Conservation (phyloP, 2,888 invertebrate species). For the Erannis defoliaria region DNA sequence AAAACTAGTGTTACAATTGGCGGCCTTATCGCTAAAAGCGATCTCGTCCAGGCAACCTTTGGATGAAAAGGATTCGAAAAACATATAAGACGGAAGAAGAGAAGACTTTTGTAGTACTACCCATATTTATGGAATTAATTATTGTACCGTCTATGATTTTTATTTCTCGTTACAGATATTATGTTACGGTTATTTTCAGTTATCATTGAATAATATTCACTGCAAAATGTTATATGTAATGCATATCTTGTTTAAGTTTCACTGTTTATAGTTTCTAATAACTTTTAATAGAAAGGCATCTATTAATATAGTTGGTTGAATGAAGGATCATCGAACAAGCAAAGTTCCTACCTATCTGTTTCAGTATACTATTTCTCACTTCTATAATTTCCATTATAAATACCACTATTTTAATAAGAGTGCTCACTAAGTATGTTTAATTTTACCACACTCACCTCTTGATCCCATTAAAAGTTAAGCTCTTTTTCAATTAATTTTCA, state of each 20-base stretch:
- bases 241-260: constrained; percentile 13
- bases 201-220: background rate
- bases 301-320: no score
- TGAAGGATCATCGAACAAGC: constrained; percentile 5
- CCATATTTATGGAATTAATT: no score
- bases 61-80: no score
- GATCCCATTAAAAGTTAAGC: background rate
- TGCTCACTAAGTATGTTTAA: background rate
- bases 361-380: background rate
- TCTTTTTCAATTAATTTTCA: constrained; percentile 1
- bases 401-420: background rate
- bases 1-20: no score
- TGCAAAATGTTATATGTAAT: constrained; percentile 1
- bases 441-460: background rate
- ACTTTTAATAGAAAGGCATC: constrained; percentile 23
- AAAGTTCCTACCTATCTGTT: background rate
- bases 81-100: no score
- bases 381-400: no score
- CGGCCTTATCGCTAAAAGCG: no score
- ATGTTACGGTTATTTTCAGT: no score
- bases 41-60: no score
- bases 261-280: constrained; percentile 14
- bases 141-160: no score
- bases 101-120: no score
- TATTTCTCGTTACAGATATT: no score